Conservation (phyloP, 2,113 vertebrate species). For the Hemiprocne comata region DNA sequence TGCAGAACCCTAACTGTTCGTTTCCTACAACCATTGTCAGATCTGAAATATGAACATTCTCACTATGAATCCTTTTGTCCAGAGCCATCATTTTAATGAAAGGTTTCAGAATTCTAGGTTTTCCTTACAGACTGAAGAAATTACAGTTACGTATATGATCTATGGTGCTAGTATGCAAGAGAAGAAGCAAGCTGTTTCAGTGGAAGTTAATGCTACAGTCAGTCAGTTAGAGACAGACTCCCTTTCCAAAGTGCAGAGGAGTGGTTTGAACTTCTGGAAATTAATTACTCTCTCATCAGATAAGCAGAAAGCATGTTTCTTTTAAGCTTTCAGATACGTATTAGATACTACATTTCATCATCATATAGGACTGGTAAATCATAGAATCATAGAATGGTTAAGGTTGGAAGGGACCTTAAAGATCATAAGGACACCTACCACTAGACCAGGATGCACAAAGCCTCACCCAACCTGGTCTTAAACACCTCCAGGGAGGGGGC, state of each 20-base stretch:
- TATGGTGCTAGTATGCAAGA: neutral
- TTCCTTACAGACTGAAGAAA: neutral
- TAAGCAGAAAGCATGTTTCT: neutral
- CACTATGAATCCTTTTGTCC: neutral
- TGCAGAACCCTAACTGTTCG: neutral
- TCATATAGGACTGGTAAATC: neutral
- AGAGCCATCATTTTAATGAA: neutral
- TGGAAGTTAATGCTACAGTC: neutral
- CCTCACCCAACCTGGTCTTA: too few relatives aligned
- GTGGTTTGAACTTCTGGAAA: neutral
- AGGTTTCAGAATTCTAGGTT: neutral
- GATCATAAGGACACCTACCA: too few relatives aligned
- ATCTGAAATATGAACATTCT: neutral
- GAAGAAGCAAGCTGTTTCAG: neutral
- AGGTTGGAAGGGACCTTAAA: too few relatives aligned
- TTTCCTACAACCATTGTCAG: neutral
- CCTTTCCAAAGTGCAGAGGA: neutral
- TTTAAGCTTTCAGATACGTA: neutral
- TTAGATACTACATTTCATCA: neutral
- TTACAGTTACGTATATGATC: neutral
- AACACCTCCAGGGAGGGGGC: too few relatives aligned
- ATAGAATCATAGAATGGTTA: too few relatives aligned
- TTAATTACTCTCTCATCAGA: neutral
- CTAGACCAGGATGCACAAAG: too few relatives aligned
- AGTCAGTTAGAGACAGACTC: neutral